These are phyloP conservation scores for Gallinago jamesoni DNA, from an alignment of 2,113 vertebrate species.

Conservation along the genomic window DNA sequence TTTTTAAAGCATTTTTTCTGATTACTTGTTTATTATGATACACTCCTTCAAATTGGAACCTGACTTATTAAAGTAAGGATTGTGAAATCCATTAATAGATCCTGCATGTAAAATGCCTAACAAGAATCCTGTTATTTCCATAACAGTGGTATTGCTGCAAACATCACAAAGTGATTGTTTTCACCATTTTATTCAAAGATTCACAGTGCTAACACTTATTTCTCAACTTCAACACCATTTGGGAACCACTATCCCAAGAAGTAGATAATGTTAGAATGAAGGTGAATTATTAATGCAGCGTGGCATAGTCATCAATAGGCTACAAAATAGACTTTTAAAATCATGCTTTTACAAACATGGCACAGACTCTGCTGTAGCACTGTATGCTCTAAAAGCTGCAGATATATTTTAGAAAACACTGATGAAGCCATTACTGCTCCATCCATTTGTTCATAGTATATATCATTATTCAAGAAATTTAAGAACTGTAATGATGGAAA, in stretches of 20 bases:
- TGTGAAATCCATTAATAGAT: not conserved
- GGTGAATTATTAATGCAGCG: conserved; percentile 63
- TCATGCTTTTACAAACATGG: conserved; percentile 66
- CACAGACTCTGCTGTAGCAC: conserved; percentile 34
- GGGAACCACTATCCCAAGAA: conserved; percentile 31
- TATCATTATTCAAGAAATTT: conserved; percentile 86
- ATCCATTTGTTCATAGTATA: conserved; percentile 79
- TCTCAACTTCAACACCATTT: not conserved
- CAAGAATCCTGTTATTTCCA: not conserved
- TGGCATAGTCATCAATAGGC: conserved; percentile 8
- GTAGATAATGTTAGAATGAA: conserved; percentile 32
- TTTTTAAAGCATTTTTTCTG: not conserved
- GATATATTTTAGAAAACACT: conserved; percentile 77
- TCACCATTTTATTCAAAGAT: conserved; percentile 13
- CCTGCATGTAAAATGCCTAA: not conserved
- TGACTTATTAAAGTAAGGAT: not conserved
- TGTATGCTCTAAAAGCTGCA: conserved; percentile 52
- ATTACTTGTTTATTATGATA: not conserved
- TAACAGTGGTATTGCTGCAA: conserved; percentile 27
- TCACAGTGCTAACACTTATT: not conserved
- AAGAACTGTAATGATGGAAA: conserved; percentile 83
- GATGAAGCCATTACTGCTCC: conserved; percentile 78
- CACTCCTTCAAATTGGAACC: not conserved
- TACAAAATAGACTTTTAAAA: conserved; percentile 64
- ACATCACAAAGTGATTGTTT: not conserved